Base-by-base conservation (phyloP, 2,797 vertebrate genomes). In the Mus spretus region DNA sequence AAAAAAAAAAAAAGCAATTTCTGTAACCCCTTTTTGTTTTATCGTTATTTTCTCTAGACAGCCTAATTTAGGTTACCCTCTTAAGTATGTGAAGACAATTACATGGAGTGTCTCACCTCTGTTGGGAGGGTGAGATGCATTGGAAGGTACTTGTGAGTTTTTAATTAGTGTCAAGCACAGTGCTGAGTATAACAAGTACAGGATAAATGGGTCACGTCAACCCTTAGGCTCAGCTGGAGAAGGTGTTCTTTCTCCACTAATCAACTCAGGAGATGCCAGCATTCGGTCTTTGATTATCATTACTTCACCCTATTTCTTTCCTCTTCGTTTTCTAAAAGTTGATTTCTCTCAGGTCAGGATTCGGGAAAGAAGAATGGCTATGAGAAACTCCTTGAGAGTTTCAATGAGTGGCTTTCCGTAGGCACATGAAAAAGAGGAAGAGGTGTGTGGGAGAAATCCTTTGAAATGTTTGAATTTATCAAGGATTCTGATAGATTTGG, bases 121-220 rank as follows among this genome's bases (percentile, higher is more conserved):
- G 0, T 70, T 91, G 50, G 47, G 79, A 95, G 86, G 79, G 55
- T 94, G 79, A 93, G 85, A 90, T 31, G 70, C 67, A 37, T 61
- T 85, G 24, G 63, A 90, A 94, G 22, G 74, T 20, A 95, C 61
- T 78, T 96, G 81, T 92, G 95, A 78, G 37, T 90, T 50, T 88
- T 94, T 93, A 95, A 97, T 91, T 92, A 90, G 80, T n/a, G 74
- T 89, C 34, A 61, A 85, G 44, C 14, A 20, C 8, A 78, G 40
- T 82, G 50, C 22, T 79, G n/a, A 22, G 57, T 90, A 44, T 31
- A 40, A 37, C 63, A 22, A 19, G 31, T 95, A 75, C 61, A 92
- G 74, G 67, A 80, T 63, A 96, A 91, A 34, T 88, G 50, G 55
- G 85, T 96, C 85, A 89, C 7, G 3, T 1, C 3, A 92, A 40